Percentiles rank a stretch among this genome's conserved stretches.
Conservation (phyloP, 2,888 invertebrate species). For the Dinocampus coccinellae region DNA sequence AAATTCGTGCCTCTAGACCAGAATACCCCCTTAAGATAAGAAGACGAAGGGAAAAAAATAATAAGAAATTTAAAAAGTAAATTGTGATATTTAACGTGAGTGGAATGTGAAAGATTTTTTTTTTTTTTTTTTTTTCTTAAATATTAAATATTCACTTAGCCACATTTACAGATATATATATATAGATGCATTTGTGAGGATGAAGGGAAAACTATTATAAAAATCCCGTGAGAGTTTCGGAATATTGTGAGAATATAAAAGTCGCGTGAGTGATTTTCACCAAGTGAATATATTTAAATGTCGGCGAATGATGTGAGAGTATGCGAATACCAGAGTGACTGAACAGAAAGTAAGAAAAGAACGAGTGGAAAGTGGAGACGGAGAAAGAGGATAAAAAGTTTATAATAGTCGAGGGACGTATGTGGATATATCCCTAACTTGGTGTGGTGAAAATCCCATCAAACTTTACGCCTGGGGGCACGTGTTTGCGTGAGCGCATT, state of each 20-base stretch:
- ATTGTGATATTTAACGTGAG: background rate
- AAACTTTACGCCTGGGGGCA: slow-evolving; percentile 45
- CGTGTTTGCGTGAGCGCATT: background rate
- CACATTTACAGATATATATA: background rate
- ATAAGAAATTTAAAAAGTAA: too few species aligned
- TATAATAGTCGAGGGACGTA: slow-evolving; percentile 40
- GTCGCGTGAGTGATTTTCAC: slow-evolving; percentile 33
- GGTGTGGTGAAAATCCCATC: slow-evolving; percentile 46
- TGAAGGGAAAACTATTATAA: slow-evolving; percentile 1
- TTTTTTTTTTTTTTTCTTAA: too few species aligned
- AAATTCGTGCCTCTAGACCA: too few species aligned
- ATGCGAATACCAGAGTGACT: slow-evolving; percentile 21
- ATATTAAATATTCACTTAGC: background rate
- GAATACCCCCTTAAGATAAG: too few species aligned
- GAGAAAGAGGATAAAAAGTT: slow-evolving; percentile 33
- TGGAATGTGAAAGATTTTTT: background rate
- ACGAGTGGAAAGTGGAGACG: background rate
- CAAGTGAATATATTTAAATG: slow-evolving; percentile 29
- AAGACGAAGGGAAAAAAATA: too few species aligned
- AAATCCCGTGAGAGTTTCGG: slow-evolving; percentile 5
- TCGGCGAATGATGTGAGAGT: slow-evolving; percentile 15
- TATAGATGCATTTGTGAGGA: background rate
- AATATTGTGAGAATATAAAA: slow-evolving; percentile 26
- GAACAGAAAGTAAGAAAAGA: slow-evolving; percentile 14
- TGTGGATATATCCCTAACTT: slow-evolving; percentile 3